A percentile compares a stretch with the other conserved stretches of the same genome.
Conservation (phyloP, 2,888 invertebrate species). For the Beris chalybata region DNA sequence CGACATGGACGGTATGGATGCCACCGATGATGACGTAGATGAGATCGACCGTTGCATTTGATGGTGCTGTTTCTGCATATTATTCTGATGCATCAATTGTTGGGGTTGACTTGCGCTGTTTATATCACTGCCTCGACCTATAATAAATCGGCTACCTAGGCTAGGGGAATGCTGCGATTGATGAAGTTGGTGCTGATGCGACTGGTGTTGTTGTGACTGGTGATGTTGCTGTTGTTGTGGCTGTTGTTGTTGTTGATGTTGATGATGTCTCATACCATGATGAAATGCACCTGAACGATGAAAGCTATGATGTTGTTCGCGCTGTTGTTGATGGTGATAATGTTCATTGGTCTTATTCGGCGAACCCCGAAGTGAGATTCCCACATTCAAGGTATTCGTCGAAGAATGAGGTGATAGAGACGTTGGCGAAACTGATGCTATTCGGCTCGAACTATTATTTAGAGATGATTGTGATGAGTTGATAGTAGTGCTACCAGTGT, state of each 20-base stretch:
- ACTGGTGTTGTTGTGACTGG: slow-evolving; percentile 12
- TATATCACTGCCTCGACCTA: slow-evolving; percentile 18
- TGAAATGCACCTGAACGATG: slow-evolving; percentile 31
- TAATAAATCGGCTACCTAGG: slow-evolving; percentile 24
- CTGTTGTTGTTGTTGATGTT: slow-evolving; percentile 40
- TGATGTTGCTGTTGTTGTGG: slow-evolving; percentile 37
- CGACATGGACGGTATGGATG: slow-evolving; percentile 41
- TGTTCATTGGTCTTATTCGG: slow-evolving; percentile 34
- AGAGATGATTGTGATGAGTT: slow-evolving; percentile 32
- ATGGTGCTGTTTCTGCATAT: slow-evolving; percentile 31
- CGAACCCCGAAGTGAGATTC: slow-evolving; percentile 32
- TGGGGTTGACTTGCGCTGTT: slow-evolving; percentile 9
- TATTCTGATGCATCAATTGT: slow-evolving; percentile 1
- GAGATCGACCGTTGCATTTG: slow-evolving; percentile 45
- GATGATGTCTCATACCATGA: slow-evolving; percentile 41
- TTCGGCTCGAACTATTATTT: slow-evolving; percentile 35
- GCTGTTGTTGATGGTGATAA: slow-evolving; percentile 30
- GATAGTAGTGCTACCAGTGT: slow-evolving; percentile 23
- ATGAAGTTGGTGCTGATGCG: slow-evolving; percentile 38
- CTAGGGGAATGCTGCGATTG: slow-evolving; percentile 35
- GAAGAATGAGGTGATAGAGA: slow-evolving; percentile 35
- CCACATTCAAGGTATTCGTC: slow-evolving; percentile 35
- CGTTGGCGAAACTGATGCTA: slow-evolving; percentile 35
- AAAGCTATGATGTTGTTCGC: slow-evolving; percentile 33
- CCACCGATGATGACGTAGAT: slow-evolving; percentile 45